phyloP scores from a whole-genome alignment of 2,888 invertebrate species.

The Nomada fabriciana region DNA sequence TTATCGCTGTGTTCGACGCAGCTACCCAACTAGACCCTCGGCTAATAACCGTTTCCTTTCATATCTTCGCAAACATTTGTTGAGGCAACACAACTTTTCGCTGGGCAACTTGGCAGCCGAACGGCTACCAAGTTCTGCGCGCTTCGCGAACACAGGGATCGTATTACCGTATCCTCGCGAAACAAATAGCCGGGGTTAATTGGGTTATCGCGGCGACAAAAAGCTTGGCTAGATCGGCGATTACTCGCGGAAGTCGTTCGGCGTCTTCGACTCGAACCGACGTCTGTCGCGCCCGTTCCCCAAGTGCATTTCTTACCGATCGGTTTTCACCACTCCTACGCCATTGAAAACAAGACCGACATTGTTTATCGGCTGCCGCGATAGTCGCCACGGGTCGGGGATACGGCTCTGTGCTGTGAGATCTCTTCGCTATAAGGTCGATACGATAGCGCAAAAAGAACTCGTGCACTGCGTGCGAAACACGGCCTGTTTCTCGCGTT shows the following conservation, averaged over 20 bases:
- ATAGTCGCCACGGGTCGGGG: conserved; percentile 60
- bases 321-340: conserved; percentile 63
- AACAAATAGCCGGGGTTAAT: conserved; percentile 3
- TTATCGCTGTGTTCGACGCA: neutral
- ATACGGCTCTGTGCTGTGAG: conserved; percentile 39
- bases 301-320: conserved; percentile 52
- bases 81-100: neutral
- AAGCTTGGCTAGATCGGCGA: conserved; percentile 17
- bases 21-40: neutral
- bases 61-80: neutral
- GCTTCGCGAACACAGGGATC: neutral
- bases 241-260: conserved; percentile 50
- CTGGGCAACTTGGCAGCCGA: too few species aligned
- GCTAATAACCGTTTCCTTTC: neutral
- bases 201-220: conserved; percentile 26
- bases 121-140: neutral
- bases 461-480: conserved; percentile 22
- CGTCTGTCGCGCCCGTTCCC: conserved; percentile 20
- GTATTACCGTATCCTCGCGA: neutral
- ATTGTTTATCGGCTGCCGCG: conserved; percentile 64
- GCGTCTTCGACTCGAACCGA: conserved; percentile 31
- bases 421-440: conserved; percentile 36
- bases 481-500: neutral
- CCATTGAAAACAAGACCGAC: conserved; percentile 69
- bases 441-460: conserved; percentile 4